A percentile compares a stretch with the other conserved stretches of the same genome.
Conservation (phyloP, 2,888 invertebrate species). For the Osmoderma eremita region DNA sequence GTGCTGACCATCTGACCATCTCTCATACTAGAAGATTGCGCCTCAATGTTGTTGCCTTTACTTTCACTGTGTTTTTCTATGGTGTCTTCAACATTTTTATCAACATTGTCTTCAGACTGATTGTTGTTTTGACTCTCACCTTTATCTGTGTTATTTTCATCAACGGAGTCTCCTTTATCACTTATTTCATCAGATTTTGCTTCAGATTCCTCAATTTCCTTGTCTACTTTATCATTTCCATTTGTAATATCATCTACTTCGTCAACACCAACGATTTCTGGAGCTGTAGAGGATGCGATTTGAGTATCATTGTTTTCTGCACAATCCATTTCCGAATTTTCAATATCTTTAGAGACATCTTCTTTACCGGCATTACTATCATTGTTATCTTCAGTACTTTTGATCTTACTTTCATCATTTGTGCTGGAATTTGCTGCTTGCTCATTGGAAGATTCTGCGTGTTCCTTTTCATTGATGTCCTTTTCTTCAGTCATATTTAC, state of each 20-base stretch:
- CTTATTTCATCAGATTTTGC: neutral
- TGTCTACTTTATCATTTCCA: neutral
- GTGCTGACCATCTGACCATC: slow-evolving; percentile 44
- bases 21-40: neutral
- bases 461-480: neutral
- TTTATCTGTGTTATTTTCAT: slow-evolving; percentile 9
- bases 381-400: slow-evolving; percentile 16
- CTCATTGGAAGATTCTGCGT: neutral
- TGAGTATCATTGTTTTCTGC: slow-evolving; percentile 34
- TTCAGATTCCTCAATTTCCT: neutral
- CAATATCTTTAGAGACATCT: slow-evolving; percentile 43
- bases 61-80: slow-evolving; percentile 52
- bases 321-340: slow-evolving; percentile 43
- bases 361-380: slow-evolving; percentile 42
- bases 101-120: slow-evolving; percentile 51
- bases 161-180: neutral
- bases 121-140: slow-evolving; percentile 45
- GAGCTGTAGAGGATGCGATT: neutral
- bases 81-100: slow-evolving; percentile 51
- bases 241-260: slow-evolving; percentile 1
- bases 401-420: neutral
- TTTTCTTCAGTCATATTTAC: neutral
- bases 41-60: slow-evolving; percentile 43
- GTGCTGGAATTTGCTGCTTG: neutral
- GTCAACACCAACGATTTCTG: slow-evolving; percentile 18